Evolutionary conservation across 2,113 vertebrate genomes (phyloP).

Genomic region (Epinephelus fuscoguttatus): DNA sequence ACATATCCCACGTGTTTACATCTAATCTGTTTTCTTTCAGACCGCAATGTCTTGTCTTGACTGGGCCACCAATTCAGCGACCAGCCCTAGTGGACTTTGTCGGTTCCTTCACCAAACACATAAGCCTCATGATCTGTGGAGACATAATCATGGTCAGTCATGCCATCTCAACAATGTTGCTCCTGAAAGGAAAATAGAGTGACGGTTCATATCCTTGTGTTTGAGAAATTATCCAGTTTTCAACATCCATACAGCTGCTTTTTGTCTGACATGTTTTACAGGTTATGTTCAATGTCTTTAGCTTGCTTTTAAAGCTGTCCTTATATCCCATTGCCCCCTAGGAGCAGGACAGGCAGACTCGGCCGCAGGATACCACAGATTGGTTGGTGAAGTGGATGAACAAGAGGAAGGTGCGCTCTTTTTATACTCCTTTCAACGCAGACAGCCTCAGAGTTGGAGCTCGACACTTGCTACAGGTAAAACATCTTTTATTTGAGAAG

Average conservation of each 20-base stretch:
- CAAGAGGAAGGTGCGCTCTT: conserved; percentile 80
- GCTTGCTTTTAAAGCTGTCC: not conserved
- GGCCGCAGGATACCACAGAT: conserved; percentile 26
- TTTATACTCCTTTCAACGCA: conserved; percentile 77
- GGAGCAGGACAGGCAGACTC: conserved; percentile 60
- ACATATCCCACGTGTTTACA: not conserved
- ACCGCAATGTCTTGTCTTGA: conserved; percentile 86
- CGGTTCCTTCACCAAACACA: conserved; percentile 84
- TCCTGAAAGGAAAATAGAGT: not conserved
- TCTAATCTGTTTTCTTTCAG: conserved; percentile 50
- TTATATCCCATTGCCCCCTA: not conserved
- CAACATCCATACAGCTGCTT: not conserved
- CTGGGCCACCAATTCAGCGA: conserved; percentile 80
- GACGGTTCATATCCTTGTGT: not conserved
- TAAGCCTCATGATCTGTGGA: conserved; percentile 87
- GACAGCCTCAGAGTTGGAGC: conserved; percentile 76
- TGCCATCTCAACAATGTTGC: not conserved
- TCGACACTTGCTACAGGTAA: conserved; percentile 83
- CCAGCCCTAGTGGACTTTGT: conserved; percentile 87
- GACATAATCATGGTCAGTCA: conserved; percentile 81
- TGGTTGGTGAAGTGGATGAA: conserved; percentile 82
- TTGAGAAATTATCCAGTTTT: not conserved
- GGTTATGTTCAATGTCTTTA: not conserved
- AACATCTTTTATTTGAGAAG: not conserved
- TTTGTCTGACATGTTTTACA: not conserved